These are phyloP conservation scores for Parus major DNA, from an alignment of 2,113 vertebrate genomes.

Conservation along the genomic window DNA sequence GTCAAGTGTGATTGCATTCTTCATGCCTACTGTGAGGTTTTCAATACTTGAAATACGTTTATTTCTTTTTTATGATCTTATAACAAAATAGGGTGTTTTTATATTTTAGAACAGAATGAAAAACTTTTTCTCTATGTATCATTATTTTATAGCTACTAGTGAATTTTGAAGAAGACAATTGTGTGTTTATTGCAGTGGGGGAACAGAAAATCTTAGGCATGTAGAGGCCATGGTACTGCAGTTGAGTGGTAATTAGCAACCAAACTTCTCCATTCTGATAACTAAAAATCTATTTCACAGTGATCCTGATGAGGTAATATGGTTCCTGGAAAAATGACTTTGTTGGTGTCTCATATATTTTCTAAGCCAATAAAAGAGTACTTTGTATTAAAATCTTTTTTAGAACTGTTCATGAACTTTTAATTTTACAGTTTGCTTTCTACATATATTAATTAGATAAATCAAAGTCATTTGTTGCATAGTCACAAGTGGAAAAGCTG, in stretches of 20 bases:
- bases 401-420: background rate
- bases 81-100: background rate
- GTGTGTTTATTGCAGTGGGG: background rate
- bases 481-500: background rate
- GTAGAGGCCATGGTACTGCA: background rate
- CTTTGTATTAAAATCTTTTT: background rate
- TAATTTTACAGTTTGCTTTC: background rate
- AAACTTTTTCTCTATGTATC: background rate
- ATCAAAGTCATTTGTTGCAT: background rate
- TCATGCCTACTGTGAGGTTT: background rate
- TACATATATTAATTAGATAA: background rate
- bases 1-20: conserved; percentile 15
- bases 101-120: background rate
- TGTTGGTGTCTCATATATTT: background rate
- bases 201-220: background rate
- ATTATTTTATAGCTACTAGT: background rate
- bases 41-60: background rate
- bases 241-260: background rate
- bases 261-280: background rate
- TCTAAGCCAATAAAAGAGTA: background rate
- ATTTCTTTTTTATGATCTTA: background rate
- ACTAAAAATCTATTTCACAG: background rate
- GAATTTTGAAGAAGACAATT: background rate
- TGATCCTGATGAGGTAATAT: background rate
- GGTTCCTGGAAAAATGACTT: background rate